A percentile compares a stretch with the other conserved stretches of the same genome.
phyloP scores from a whole-genome alignment of 1,140 invertebrate genomes.

The Trypoxylus dichotomus region DNA sequence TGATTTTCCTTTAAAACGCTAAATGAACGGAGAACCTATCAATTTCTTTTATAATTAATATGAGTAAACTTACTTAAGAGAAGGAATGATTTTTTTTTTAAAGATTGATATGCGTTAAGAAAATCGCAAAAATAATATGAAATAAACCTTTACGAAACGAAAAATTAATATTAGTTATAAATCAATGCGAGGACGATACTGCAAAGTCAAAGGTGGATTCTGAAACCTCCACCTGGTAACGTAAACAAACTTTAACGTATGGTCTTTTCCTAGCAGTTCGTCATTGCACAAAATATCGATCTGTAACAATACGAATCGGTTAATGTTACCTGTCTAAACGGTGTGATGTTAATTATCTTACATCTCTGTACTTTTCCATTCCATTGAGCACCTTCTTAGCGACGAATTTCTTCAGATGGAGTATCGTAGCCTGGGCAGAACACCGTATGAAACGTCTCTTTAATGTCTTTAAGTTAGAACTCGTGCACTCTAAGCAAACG shows the following conservation, averaged over 20 bases:
- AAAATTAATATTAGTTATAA: constrained; percentile 44
- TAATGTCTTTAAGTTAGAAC: constrained; percentile 79
- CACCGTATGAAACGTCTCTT: constrained; percentile 90
- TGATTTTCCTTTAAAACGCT: not conserved
- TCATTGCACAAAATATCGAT: constrained; percentile 99
- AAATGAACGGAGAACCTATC: no score
- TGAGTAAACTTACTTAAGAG: not conserved
- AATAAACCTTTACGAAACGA: not conserved
- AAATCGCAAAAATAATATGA: not conserved
- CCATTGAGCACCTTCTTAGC: constrained; percentile 91
- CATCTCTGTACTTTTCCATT: constrained; percentile 93
- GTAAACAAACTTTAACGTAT: constrained; percentile 97
- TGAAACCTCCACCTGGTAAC: constrained; percentile 97
- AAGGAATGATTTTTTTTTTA: not conserved
- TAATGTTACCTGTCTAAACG: not conserved
- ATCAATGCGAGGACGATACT: constrained; percentile 70
- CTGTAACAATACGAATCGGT: constrained; percentile 58
- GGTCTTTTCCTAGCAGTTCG: constrained; percentile 97
- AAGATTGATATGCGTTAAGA: not conserved
- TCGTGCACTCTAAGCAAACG: constrained; percentile 86
- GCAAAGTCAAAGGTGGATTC: constrained; percentile 81
- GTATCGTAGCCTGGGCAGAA: constrained; percentile 94
- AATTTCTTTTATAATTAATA: no score
- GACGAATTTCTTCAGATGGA: constrained; percentile 96
- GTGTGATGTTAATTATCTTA: constrained; percentile 58